Evolutionary conservation across 53 echinoderm and acorn worm genomes (phyloP).

Genomic region (Hippasteria phrygiana): DNA sequence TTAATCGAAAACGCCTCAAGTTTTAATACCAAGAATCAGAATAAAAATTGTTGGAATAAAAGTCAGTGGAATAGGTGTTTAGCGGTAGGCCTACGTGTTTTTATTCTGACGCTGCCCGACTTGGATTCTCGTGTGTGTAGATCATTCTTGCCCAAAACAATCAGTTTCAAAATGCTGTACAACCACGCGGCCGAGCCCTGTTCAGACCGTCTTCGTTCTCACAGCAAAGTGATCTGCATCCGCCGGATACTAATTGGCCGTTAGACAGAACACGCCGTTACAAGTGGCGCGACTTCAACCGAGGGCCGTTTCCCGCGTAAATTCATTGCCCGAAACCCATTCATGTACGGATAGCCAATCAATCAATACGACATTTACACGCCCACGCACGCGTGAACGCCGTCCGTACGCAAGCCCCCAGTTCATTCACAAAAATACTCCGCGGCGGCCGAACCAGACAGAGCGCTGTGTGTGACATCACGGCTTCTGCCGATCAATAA

Average conservation of each 20-base stretch:
- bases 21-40: too few species aligned
- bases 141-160: not conserved
- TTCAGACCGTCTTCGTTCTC: not conserved
- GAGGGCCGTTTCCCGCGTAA: not conserved
- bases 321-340: conserved; percentile 18
- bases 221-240: not conserved
- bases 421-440: conserved; percentile 29
- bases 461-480: not conserved
- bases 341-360: not conserved
- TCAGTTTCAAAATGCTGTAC: not conserved
- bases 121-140: not conserved
- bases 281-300: conserved; percentile 12
- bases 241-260: conserved; percentile 28
- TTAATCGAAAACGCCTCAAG: too few species aligned
- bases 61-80: too few species aligned
- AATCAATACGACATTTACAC: conserved; percentile 30
- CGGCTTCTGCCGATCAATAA: not conserved
- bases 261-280: conserved; percentile 6
- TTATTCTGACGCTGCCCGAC: not conserved
- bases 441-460: conserved; percentile 2
- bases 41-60: too few species aligned
- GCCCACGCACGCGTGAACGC: not conserved
- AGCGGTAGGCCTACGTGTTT: not conserved
- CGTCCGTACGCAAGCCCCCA: not conserved
- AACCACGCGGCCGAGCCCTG: not conserved